Evolutionary conservation across 2,113 vertebrate genomes (phyloP).

Genomic region (Gymnorhina tibicen): DNA sequence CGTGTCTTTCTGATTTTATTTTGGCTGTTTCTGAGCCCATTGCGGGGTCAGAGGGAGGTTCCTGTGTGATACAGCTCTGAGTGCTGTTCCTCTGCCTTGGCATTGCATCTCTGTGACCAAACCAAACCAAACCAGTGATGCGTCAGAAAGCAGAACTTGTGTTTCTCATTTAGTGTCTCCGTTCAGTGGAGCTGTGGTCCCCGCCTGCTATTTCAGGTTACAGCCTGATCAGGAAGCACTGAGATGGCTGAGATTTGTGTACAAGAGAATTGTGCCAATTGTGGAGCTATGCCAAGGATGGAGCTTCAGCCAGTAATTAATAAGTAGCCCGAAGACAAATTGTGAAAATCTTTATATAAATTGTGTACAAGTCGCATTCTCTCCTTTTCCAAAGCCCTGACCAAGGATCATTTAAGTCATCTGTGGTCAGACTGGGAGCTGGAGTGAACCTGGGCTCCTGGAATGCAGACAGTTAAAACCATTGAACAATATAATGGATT

Average conservation of each 20-base stretch:
- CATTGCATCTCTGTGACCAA: background rate
- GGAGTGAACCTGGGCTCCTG: background rate
- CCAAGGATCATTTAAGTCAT: background rate
- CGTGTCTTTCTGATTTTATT: background rate
- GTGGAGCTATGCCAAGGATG: background rate
- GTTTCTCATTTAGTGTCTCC: background rate
- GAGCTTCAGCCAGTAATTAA: background rate
- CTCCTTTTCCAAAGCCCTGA: background rate
- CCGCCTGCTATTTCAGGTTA: background rate
- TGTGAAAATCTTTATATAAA: background rate
- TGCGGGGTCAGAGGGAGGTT: background rate
- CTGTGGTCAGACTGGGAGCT: background rate
- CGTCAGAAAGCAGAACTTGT: background rate
- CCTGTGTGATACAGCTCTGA: background rate
- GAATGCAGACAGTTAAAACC: background rate
- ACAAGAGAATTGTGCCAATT: background rate
- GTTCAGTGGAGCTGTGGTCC: background rate
- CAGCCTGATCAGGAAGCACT: background rate
- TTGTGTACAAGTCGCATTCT: background rate
- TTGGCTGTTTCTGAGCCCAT: slow-evolving; percentile 46
- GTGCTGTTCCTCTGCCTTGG: slow-evolving; percentile 15
- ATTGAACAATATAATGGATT: too few relatives aligned
- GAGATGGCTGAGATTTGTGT: background rate
- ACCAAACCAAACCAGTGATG: background rate
- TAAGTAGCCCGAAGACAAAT: background rate